These are phyloP conservation scores for Hydropsyche tenuis DNA, from an alignment of 1,140 invertebrate genomes.

Conservation along the genomic window DNA sequence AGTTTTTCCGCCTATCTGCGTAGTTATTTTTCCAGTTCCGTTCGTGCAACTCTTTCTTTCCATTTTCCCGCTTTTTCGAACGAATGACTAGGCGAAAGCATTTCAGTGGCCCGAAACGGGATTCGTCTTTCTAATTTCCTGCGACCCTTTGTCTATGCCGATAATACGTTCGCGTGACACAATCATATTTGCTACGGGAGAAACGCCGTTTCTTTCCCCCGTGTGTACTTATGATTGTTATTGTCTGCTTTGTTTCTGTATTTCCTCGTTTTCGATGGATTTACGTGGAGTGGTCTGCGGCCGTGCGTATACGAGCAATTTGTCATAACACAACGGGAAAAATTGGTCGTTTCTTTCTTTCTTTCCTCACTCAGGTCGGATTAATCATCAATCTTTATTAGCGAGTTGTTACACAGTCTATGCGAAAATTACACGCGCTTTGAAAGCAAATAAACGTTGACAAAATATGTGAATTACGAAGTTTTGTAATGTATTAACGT, in stretches of 20 bases:
- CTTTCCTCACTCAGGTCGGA: background rate
- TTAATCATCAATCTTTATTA: constrained; percentile 18
- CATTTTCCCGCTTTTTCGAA: background rate
- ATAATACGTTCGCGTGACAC: constrained; percentile 31
- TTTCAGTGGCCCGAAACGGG: background rate
- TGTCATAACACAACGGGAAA: background rate
- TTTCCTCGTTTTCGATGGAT: background rate
- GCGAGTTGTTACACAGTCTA: background rate
- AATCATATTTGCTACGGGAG: constrained; percentile 5
- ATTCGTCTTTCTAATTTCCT: constrained; percentile 27
- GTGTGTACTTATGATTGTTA: too few species aligned
- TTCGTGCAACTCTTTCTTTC: background rate
- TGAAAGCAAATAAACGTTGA: too few species aligned
- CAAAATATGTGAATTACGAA: too few species aligned
- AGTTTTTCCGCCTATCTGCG: background rate
- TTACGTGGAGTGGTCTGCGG: background rate
- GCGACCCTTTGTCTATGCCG: constrained; percentile 16
- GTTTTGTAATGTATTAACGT: too few species aligned
- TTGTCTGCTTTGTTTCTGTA: background rate
- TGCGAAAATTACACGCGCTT: background rate
- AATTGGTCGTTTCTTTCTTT: background rate
- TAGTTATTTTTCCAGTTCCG: background rate
- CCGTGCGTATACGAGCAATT: background rate
- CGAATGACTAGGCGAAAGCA: background rate
- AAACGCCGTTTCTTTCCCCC: too few species aligned